phyloP scores from a whole-genome alignment of 2,113 vertebrate species.

The Osmerus mordax region DNA sequence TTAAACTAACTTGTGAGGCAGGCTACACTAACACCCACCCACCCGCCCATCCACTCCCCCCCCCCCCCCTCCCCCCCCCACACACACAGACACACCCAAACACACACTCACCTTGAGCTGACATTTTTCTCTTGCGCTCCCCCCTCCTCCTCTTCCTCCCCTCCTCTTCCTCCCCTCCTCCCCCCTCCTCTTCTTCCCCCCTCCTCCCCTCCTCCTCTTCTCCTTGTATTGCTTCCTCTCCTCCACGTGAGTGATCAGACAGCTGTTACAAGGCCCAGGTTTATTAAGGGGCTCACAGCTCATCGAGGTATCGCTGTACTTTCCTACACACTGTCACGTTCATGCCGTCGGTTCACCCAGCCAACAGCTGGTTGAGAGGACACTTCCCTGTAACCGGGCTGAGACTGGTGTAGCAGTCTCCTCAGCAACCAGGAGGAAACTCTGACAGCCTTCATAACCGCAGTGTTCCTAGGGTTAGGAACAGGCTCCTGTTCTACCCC shows the following conservation, averaged over 20 bases:
- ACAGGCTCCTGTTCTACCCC: conserved; percentile 13
- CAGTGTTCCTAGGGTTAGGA: conserved; percentile 61
- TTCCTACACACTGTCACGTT: conserved; percentile 88
- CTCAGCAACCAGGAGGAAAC: conserved; percentile 79
- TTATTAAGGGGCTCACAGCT: conserved; percentile 94
- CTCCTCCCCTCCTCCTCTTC: background rate
- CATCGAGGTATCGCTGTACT: conserved; percentile 81
- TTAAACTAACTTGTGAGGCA: too few relatives aligned
- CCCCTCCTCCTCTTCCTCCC: conserved; percentile 26
- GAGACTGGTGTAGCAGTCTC: conserved; percentile 79
- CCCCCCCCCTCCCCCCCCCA: conserved; percentile 30
- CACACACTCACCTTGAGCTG: background rate
- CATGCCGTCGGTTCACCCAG: conserved; percentile 92
- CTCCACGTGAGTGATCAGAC: conserved; percentile 91
- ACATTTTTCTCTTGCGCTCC: background rate
- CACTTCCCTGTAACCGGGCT: conserved; percentile 80
- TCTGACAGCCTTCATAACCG: conserved; percentile 71
- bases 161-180: background rate
- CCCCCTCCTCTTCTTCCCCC: conserved; percentile 6
- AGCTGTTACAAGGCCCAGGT: conserved; percentile 85
- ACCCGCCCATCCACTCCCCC: conserved; percentile 75
- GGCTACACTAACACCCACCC: too few relatives aligned
- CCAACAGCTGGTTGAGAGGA: conserved; percentile 88
- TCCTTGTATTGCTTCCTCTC: conserved; percentile 71
- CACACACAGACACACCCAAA: too few relatives aligned